Conservation (phyloP, 2,113 vertebrate genomes). For the zebrafish (Danio rerio) region DNA sequence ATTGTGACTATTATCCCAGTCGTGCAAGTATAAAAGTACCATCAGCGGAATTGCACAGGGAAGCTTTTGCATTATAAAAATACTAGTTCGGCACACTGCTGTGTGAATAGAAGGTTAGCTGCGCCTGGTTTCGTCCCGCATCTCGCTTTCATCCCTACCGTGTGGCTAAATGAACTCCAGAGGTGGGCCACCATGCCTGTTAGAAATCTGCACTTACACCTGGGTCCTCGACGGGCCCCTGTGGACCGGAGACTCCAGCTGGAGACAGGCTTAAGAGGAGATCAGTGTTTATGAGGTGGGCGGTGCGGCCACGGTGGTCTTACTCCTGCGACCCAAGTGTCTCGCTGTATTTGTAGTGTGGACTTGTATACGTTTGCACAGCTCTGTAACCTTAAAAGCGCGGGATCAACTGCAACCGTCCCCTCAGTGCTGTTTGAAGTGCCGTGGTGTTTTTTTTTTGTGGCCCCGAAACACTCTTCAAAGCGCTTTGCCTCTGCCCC, state of each 20-base stretch:
- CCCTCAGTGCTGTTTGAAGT: slow-evolving; percentile 51
- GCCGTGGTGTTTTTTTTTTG: slow-evolving; percentile 30
- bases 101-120: slow-evolving; percentile 4
- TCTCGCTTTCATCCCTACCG: slow-evolving; percentile 7
- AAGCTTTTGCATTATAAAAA: slow-evolving; percentile 2
- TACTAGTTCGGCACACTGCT: not conserved
- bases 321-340: not conserved
- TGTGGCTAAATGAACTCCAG: slow-evolving; percentile 38
- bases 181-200: slow-evolving; percentile 43
- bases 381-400: slow-evolving; percentile 50
- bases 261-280: slow-evolving; percentile 39
- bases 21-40: not conserved
- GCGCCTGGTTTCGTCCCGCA: not conserved
- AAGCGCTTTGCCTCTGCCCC: slow-evolving; percentile 25
- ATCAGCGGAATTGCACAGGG: not conserved
- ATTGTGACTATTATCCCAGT: slow-evolving; percentile 20
- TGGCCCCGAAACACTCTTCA: slow-evolving; percentile 46
- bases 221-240: slow-evolving; percentile 66
- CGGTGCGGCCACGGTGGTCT: slow-evolving; percentile 20
- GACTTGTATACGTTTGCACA: slow-evolving; percentile 52
- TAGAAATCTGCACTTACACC: slow-evolving; percentile 60
- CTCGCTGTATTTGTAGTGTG: slow-evolving; percentile 32
- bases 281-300: slow-evolving; percentile 35
- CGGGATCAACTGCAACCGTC: slow-evolving; percentile 37
- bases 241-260: slow-evolving; percentile 51